Evolutionary conservation across 2,113 vertebrate genomes (phyloP).

Genomic region (Vombatus ursinus): DNA sequence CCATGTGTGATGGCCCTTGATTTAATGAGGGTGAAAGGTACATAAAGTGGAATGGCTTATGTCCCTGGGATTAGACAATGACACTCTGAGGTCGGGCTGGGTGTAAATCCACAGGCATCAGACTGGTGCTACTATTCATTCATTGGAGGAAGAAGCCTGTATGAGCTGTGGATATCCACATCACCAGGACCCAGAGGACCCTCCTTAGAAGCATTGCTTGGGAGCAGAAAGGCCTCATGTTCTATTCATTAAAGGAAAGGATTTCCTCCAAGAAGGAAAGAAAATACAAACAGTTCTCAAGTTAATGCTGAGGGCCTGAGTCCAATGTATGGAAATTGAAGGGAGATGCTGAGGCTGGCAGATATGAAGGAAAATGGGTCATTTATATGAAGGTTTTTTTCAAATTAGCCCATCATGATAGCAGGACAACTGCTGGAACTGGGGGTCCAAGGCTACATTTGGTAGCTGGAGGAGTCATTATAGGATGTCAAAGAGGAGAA

Average conservation of each 20-base stretch:
- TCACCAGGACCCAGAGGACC: neutral
- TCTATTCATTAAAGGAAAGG: constrained; percentile 62
- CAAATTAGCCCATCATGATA: neutral
- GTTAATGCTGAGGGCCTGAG: constrained; percentile 19
- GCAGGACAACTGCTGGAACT: neutral
- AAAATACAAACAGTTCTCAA: constrained; percentile 57
- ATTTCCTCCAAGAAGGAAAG: neutral
- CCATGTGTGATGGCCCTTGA: constrained; percentile 38
- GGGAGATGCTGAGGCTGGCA: neutral
- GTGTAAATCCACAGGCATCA: neutral
- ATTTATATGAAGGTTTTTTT: neutral
- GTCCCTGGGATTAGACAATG: constrained; percentile 36
- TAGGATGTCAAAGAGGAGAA: neutral
- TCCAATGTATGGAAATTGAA: constrained; percentile 8
- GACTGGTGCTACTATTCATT: neutral
- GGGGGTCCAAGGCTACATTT: neutral
- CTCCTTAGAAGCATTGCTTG: neutral
- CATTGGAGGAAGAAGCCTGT: neutral
- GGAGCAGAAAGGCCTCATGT: neutral
- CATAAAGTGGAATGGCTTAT: neutral
- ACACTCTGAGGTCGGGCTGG: neutral
- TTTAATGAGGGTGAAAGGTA: constrained; percentile 54
- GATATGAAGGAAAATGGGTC: neutral
- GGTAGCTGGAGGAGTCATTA: neutral
- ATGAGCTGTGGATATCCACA: neutral